Evolutionary conservation across 2,797 vertebrate species (phyloP), one percentile per base, ranked within the genome.

Genomic region (Halcyon leucocephala): DNA sequence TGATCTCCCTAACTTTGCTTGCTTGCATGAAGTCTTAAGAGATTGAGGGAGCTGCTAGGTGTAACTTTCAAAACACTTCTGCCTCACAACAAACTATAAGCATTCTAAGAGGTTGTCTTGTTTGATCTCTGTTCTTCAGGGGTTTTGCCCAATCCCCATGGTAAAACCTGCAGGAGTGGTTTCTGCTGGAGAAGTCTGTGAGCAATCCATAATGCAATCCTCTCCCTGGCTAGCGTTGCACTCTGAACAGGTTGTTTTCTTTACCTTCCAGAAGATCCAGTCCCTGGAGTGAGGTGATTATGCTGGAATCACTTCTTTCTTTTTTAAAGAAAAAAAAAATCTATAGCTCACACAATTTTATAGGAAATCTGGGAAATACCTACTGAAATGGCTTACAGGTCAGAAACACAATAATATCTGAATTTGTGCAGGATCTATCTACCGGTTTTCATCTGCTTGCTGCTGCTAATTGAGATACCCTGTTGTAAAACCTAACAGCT

Each of bases 281-380:
- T 77, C 89, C 58, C 82, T 62, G 14, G 57, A 83, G 72, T 65
- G 37, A 76, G 25, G 31, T 89, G 58, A 89, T 96, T 92, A 84
- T 69, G 41, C 49, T 82, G 29, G 41, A 95, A 90, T 82, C 46
- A 67, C 55, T 46, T 73, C 28, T 78, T 91, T 80, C 54, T 79
- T 60, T 86, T 70, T 74, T 57, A 49, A 81, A 71, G 12, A 44
- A 90, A 90, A 41, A 77, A 54, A 66, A 71, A 78, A 44, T 89
- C 88, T 93, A 54, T 82, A 81, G 24, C n/a, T 84, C 35, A 41
- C n/a, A 52, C 28, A 52, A 91, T 80, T 94, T 93, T 87, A 87
- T 48, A 74, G 78, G 60, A 91, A 94, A 93, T 89, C 64, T 89
- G 81, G 60, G 78, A 93, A 92, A 82, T 77, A 80, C 39, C 78